These are phyloP conservation scores for Hydrozoanthus tunicans DNA, from an alignment of 64 coral and sea anemone species.

Conservation along the genomic window DNA sequence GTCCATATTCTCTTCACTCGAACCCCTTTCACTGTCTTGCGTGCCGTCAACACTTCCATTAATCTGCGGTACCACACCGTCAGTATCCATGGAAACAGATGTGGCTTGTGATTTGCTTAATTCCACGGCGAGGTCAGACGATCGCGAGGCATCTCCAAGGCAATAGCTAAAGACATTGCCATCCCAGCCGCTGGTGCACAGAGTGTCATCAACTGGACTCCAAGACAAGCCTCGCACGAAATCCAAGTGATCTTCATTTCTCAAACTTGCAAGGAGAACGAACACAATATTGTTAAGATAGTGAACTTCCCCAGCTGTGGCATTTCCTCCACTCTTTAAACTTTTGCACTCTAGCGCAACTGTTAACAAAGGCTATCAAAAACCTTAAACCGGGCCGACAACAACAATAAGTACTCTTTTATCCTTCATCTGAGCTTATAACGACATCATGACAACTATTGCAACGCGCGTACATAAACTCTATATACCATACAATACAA, in stretches of 20 bases:
- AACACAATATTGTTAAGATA: background rate
- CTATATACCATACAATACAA: too few relatives aligned
- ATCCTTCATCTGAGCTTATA: too few relatives aligned
- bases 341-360: too few relatives aligned
- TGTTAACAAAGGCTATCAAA: too few relatives aligned
- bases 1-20: slow-evolving; percentile 74
- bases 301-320: too few relatives aligned
- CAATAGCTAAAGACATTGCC: slow-evolving; percentile 65
- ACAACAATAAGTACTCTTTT: too few relatives aligned
- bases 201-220: slow-evolving; percentile 88
- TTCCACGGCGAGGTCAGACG: slow-evolving; percentile 85
- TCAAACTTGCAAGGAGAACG: slow-evolving; percentile 56
- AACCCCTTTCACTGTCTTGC: slow-evolving; percentile 33
- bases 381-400: too few relatives aligned
- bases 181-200: slow-evolving; percentile 92
- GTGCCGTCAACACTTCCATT: slow-evolving; percentile 68
- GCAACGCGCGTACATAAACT: too few relatives aligned
- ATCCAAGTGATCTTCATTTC: slow-evolving; percentile 85
- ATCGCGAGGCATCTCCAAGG: slow-evolving; percentile 52
- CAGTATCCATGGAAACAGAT: slow-evolving; percentile 75
- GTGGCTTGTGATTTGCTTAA: slow-evolving; percentile 81
- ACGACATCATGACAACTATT: too few relatives aligned
- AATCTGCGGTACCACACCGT: slow-evolving; percentile 25
- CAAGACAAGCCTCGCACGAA: slow-evolving; percentile 90
- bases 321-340: too few relatives aligned